Evolutionary conservation across 2,888 invertebrate species (phyloP).

Genomic region (Dryococelus australis): DNA sequence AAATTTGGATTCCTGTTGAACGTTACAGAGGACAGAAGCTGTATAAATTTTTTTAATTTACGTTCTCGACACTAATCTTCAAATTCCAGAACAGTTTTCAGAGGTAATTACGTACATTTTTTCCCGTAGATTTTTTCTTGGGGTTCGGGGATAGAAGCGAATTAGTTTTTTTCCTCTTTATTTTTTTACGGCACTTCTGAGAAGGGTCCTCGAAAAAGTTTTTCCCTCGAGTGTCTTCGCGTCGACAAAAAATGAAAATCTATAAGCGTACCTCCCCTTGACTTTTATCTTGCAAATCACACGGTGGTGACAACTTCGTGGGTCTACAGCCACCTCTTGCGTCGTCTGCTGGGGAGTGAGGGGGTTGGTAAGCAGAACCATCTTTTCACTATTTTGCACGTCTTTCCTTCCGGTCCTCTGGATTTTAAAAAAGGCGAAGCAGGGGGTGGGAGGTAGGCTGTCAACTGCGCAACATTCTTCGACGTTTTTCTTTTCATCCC

Average conservation of each 20-base stretch:
- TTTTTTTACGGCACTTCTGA: not conserved
- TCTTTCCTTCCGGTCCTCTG: not conserved
- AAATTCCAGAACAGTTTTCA: no score
- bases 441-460: no score
- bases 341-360: not conserved
- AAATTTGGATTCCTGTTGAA: no score
- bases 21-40: no score
- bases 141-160: not conserved
- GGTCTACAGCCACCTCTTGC: not conserved
- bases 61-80: no score
- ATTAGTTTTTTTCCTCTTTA: not conserved
- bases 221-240: not conserved
- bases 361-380: not conserved
- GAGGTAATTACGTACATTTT: no score
- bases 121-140: not conserved
- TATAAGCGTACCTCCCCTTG: not conserved
- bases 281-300: conserved; percentile 9
- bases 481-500: no score
- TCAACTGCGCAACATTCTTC: no score
- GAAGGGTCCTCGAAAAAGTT: not conserved
- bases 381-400: not conserved
- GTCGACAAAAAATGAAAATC: not conserved
- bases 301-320: not conserved
- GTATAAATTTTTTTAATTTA: no score
- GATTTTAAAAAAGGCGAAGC: no score